phyloP scores from a whole-genome alignment of 2,797 vertebrate species.

The Synaphobranchus kaupii region DNA sequence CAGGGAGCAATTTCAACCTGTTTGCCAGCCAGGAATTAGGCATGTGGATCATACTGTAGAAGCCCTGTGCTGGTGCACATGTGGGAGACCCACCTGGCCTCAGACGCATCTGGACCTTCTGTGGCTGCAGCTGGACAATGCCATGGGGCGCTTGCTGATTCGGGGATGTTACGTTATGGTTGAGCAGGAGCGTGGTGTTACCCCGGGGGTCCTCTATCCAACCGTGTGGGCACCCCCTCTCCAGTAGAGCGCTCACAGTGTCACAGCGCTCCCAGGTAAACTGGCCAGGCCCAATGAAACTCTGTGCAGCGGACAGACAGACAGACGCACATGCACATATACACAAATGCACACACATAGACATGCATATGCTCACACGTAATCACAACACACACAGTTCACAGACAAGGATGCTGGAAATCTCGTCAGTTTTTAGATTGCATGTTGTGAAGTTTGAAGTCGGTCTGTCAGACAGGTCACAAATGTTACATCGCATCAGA shows the following conservation, averaged over 20 bases:
- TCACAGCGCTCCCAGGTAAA: conserved; percentile 23
- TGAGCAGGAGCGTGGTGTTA: conserved; percentile 3
- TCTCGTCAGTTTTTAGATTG: too few species aligned
- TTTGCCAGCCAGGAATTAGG: background rate
- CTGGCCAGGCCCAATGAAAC: conserved; percentile 20
- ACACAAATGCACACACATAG: background rate
- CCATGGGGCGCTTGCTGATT: background rate
- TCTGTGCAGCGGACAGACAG: background rate
- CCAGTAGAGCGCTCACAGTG: conserved; percentile 12
- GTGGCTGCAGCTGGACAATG: conserved; percentile 33
- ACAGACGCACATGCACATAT: background rate
- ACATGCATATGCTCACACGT: background rate
- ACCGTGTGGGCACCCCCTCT: conserved; percentile 21
- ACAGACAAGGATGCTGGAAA: background rate
- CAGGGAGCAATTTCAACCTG: background rate
- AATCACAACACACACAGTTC: background rate
- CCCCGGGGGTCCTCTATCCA: conserved; percentile 31
- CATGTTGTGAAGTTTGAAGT: background rate
- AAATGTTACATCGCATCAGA: too few species aligned
- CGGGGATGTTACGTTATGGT: conserved; percentile 16
- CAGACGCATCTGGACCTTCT: conserved; percentile 31
- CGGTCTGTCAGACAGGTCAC: background rate
- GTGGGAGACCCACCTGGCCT: conserved; percentile 19
- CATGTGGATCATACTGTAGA: background rate
- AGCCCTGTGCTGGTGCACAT: background rate